A percentile compares a stretch with the other conserved stretches of the same genome.
Conservation (phyloP, 2,888 invertebrate genomes). For the Synanthedon andrenaeformis region DNA sequence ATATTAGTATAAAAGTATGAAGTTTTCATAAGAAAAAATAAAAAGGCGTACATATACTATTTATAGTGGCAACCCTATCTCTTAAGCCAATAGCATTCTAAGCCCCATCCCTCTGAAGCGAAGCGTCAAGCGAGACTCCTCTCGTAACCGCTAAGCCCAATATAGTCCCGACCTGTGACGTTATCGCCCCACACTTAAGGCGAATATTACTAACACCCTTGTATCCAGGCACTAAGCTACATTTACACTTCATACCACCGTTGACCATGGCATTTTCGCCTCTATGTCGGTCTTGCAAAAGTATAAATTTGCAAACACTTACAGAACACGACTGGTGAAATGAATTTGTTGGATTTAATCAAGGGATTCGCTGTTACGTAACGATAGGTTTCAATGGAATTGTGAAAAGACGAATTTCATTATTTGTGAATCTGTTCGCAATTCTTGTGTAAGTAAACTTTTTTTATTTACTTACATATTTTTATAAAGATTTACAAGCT, state of each 20-base stretch:
- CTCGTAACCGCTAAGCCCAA: conserved; percentile 55
- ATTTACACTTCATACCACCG: neutral
- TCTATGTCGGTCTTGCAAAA: neutral
- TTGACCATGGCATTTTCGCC: neutral
- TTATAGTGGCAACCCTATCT: conserved; percentile 32
- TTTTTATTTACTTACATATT: too few species aligned
- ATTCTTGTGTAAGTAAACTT: too few species aligned
- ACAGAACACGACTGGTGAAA: neutral
- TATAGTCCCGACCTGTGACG: conserved; percentile 49
- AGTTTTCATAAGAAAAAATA: too few species aligned
- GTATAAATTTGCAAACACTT: neutral
- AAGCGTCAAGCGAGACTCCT: conserved; percentile 54
- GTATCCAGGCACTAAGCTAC: conserved; percentile 5
- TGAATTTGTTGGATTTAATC: conserved; percentile 17
- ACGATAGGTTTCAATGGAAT: conserved; percentile 32
- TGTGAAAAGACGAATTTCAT: conserved; percentile 12
- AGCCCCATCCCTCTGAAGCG: conserved; percentile 54
- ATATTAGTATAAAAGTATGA: too few species aligned
- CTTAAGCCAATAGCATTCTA: conserved; percentile 37
- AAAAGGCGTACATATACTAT: too few species aligned
- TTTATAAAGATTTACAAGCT: too few species aligned
- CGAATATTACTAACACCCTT: conserved; percentile 13
- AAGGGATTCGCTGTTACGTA: conserved; percentile 34
- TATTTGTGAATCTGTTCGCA: neutral
- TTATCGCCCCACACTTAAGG: conserved; percentile 44